A percentile compares a stretch with the other conserved stretches of the same genome.
These are phyloP conservation scores for Nerophis ophidion DNA, from an alignment of 2,113 vertebrate genomes.

Conservation along the genomic window DNA sequence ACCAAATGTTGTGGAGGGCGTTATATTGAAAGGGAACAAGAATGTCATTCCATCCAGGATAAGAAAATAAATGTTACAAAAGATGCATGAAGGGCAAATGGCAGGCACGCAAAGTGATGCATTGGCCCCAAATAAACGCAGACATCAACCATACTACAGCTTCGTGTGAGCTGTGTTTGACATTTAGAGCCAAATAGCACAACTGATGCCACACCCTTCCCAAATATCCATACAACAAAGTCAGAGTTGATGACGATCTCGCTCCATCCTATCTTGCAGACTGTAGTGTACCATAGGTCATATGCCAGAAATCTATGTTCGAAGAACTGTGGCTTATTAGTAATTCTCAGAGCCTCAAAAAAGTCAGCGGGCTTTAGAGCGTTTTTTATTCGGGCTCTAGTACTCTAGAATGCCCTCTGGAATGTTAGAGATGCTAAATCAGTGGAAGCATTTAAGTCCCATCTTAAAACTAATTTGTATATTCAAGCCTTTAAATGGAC, in stretches of 20 bases:
- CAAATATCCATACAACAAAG: not conserved
- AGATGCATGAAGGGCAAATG: conserved; percentile 7
- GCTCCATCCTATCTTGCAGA: no score
- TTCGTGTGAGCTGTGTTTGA: not conserved
- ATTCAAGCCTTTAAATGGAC: no score
- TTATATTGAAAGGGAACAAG: conserved; percentile 1
- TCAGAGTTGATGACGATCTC: not conserved
- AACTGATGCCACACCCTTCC: not conserved
- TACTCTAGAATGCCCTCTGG: no score
- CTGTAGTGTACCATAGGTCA: no score
- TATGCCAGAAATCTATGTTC: no score
- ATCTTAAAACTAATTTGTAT: no score
- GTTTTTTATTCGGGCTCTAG: no score
- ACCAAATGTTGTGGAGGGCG: not conserved
- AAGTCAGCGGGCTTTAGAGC: no score
- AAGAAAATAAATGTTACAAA: not conserved
- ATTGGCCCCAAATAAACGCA: not conserved
- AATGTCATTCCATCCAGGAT: conserved; percentile 1
- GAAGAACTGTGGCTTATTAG: no score
- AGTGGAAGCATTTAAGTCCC: no score
- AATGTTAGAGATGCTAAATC: no score
- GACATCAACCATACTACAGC: not conserved
- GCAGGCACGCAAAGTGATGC: not conserved
- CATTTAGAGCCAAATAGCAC: not conserved
- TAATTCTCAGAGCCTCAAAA: no score